Percentiles rank a stretch among this genome's conserved stretches.
Conservation (phyloP, 1,140 invertebrate species). For the Caenorhabditis inopinata region DNA sequence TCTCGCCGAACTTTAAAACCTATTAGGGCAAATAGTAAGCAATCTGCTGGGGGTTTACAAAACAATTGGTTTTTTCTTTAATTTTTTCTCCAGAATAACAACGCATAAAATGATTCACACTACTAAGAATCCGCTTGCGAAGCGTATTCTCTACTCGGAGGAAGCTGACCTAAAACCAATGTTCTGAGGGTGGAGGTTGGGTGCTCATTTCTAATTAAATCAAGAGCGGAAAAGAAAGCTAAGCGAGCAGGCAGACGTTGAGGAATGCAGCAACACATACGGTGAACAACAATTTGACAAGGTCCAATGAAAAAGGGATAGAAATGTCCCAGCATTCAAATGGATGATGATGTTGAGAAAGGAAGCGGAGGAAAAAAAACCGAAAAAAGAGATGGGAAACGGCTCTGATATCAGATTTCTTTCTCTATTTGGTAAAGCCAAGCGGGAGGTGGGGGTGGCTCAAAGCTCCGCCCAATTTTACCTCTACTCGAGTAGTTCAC, state of each 20-base stretch:
- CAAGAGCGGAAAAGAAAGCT: not conserved
- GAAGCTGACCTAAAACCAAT: slow-evolving; percentile 20
- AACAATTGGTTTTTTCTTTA: no score
- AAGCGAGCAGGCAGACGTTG: not conserved
- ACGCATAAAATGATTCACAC: no score
- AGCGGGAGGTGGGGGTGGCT: not conserved
- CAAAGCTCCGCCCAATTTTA: not conserved
- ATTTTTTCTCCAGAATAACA: no score
- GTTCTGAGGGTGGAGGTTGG: slow-evolving; percentile 27
- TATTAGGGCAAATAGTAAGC: no score
- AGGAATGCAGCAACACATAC: not conserved
- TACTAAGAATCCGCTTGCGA: no score
- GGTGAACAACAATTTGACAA: not conserved
- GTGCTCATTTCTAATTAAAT: slow-evolving; percentile 34
- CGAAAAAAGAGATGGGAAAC: not conserved
- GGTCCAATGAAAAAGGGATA: not conserved
- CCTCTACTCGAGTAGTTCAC: slow-evolving; percentile 22
- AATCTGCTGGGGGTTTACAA: no score
- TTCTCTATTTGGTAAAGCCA: not conserved
- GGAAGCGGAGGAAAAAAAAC: not conserved
- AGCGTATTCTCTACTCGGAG: no score
- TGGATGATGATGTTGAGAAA: not conserved
- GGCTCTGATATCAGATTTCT: slow-evolving; percentile 30
- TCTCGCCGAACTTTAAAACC: no score
- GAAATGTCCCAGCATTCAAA: no score